These are phyloP conservation scores for Todus mexicanus DNA, from an alignment of 2,797 vertebrate genomes.

Conservation along the genomic window DNA sequence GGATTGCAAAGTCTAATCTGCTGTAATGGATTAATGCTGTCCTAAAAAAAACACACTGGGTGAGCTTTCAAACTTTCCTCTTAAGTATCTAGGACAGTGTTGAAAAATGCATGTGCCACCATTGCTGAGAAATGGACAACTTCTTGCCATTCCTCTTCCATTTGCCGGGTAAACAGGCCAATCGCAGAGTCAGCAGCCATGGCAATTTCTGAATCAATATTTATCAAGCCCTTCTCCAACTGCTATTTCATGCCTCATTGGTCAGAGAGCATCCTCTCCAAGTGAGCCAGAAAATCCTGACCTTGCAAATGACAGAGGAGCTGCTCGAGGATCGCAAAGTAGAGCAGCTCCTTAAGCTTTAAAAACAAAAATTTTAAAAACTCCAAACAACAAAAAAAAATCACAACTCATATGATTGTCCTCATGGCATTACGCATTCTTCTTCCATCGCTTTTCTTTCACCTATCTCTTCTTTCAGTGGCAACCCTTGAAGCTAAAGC, in stretches of 20 bases:
- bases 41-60: background rate
- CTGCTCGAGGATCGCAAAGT: background rate
- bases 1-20: background rate
- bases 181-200: conserved; percentile 52
- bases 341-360: background rate
- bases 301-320: conserved; percentile 44
- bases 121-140: background rate
- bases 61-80: conserved; percentile 6
- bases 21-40: background rate
- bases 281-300: conserved; percentile 56
- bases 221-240: conserved; percentile 66
- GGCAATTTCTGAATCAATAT: conserved; percentile 70
- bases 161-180: conserved; percentile 43
- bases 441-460: background rate
- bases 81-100: background rate
- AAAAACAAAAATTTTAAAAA: background rate
- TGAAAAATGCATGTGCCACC: conserved; percentile 52
- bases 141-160: conserved; percentile 39
- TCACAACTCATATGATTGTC: background rate
- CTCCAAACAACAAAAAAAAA: background rate
- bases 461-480: background rate
- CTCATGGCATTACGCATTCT: background rate
- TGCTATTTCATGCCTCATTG: conserved; percentile 69
- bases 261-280: conserved; percentile 50
- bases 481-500: background rate